Percentiles rank a stretch among this genome's conserved stretches.
Evolutionary conservation across 2,888 invertebrate species (phyloP).

Genomic region (Sthenelais limicola): DNA sequence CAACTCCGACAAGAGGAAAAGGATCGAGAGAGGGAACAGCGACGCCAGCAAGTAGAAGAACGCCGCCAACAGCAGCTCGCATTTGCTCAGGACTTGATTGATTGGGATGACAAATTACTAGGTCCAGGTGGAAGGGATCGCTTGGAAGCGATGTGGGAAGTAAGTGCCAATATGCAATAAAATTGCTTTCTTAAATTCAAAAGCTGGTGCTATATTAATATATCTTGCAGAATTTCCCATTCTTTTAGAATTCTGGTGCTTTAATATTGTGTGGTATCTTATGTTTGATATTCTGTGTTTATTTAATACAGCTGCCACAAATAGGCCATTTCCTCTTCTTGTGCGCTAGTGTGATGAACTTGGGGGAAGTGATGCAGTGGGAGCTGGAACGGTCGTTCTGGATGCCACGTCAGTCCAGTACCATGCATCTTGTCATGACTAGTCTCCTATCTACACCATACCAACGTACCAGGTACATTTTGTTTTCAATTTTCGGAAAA

Average conservation of each 20-base stretch:
- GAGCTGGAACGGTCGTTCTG: constrained; percentile 77
- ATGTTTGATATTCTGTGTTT: too few relatives aligned
- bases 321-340: constrained; percentile 76
- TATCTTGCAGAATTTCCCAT: too few relatives aligned
- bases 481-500: too few relatives aligned
- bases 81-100: constrained; percentile 70
- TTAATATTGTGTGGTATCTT: too few relatives aligned
- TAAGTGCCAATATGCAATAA: too few relatives aligned
- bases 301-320: constrained; percentile 75
- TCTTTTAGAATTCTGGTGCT: too few relatives aligned
- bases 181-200: too few relatives aligned
- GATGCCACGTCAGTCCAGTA: constrained; percentile 76
- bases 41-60: constrained; percentile 66
- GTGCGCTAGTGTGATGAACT: constrained; percentile 74
- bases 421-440: constrained; percentile 76
- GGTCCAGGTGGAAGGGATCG: constrained; percentile 70
- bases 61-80: constrained; percentile 72
- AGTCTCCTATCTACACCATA: constrained; percentile 74
- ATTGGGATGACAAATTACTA: constrained; percentile 74
- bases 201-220: too few relatives aligned
- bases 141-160: constrained; percentile 77
- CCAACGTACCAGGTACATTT: constrained; percentile 69
- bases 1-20: constrained; percentile 70
- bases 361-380: constrained; percentile 76
- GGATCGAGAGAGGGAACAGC: constrained; percentile 66